Evolutionary conservation across 2,888 invertebrate species (phyloP).

Genomic region (Lithodes maja): DNA sequence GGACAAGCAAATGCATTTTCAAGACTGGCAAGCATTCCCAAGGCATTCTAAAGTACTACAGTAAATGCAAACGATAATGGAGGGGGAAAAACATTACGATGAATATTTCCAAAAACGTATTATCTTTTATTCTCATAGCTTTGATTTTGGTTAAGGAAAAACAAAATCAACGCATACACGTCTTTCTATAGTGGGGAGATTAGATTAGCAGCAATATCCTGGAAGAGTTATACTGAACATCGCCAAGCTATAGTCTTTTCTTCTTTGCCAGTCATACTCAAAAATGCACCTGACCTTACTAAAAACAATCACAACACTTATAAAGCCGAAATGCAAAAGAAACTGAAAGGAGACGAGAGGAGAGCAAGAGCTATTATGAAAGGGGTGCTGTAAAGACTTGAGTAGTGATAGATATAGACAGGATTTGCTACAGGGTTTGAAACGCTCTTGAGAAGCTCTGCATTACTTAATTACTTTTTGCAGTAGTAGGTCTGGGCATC

Average conservation of each 20-base stretch:
- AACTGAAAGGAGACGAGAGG: no score
- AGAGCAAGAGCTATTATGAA: neutral
- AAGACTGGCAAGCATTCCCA: neutral
- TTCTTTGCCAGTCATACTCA: neutral
- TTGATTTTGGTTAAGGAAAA: no score
- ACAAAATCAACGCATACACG: no score
- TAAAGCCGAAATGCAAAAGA: conserved; percentile 22
- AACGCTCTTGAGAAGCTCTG: neutral
- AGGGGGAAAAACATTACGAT: neutral
- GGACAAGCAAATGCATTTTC: neutral
- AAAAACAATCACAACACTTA: conserved; percentile 20
- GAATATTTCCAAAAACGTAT: no score
- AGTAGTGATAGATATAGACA: neutral
- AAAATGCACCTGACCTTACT: conserved; percentile 14
- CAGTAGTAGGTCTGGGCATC: neutral
- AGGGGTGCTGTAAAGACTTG: neutral
- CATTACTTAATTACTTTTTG: neutral
- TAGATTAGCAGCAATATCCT: no score
- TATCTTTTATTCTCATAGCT: no score
- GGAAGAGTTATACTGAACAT: no score
- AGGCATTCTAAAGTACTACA: neutral
- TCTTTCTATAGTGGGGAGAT: no score
- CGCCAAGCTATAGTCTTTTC: neutral
- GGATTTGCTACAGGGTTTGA: neutral
- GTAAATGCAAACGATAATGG: neutral